Base-by-base conservation (phyloP, 2,888 invertebrate genomes). In the Escarpia spicata region DNA sequence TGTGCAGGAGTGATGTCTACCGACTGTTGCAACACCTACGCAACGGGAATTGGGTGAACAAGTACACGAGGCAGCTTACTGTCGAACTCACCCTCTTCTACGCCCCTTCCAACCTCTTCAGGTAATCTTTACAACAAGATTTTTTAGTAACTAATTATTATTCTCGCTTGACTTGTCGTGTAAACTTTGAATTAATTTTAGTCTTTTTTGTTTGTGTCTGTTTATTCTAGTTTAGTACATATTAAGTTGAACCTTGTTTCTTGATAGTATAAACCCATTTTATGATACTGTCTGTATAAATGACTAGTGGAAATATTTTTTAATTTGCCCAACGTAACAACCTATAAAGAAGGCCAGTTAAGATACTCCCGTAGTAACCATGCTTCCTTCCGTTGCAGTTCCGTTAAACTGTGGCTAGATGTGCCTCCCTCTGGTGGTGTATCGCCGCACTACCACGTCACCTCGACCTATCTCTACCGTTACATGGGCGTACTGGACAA, bases 31-130 rank as follows among this genome's bases (percentile, higher is more conserved):
- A 93, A 26, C 75, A 93, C 19, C 93, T 96, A 75, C 92, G 95
- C 92, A 89, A 90, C 0, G 89, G 92, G 1, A 93, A 92, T 31
- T 96, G 96, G 96, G 93, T 96, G 10, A 95, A 95, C 94, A 60
- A 93, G 37, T 94, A 94, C 90, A 96, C 95, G 0, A 90, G 95
- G 19, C 95, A 95, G 2, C 94, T 96, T 44, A 94, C 96, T 91
- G 94, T 96, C 4, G 96, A 96, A 93, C 95, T 96, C 93, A 96
- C 96, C 4, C 93, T 96, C 8, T 96, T 95, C 94, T 95, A 96
- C 92, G 93, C 95, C 0, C 96, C 96, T 1, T 95, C 95, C 8
- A 95, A 95, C 92, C 95, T 96, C 43, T 96, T 96, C 93, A 95
- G 95, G 93, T 95, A 92, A 44, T 93, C 44, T 19, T 26, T 75